phyloP scores from a whole-genome alignment of 1,140 invertebrate genomes.

The Nautilus pompilius region DNA sequence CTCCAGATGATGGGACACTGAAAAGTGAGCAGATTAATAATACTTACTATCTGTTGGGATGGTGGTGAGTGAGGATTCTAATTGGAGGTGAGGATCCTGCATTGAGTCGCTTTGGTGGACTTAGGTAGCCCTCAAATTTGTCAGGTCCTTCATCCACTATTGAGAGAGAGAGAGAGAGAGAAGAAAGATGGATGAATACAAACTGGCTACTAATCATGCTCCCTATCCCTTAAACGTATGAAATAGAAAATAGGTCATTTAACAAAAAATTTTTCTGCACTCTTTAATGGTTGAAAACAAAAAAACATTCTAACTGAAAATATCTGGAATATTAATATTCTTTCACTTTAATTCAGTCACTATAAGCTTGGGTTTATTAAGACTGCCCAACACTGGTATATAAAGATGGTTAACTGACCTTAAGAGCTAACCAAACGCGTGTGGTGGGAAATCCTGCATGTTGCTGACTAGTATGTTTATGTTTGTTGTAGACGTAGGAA shows the following conservation, averaged over 20 bases:
- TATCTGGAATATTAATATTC: too few relatives aligned
- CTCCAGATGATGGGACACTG: slow-evolving; percentile 40
- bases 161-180: background rate
- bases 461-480: background rate
- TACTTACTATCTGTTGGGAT: slow-evolving; percentile 16
- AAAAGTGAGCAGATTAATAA: slow-evolving; percentile 6
- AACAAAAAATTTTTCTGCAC: too few relatives aligned
- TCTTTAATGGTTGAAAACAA: too few relatives aligned
- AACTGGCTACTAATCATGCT: too few relatives aligned
- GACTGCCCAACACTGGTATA: too few relatives aligned
- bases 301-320: too few relatives aligned
- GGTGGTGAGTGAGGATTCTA: slow-evolving; percentile 27
- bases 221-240: too few relatives aligned
- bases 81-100: slow-evolving; percentile 42
- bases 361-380: too few relatives aligned
- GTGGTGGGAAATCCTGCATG: background rate
- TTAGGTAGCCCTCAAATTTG: slow-evolving; percentile 37
- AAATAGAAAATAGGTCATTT: too few relatives aligned
- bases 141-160: slow-evolving; percentile 12
- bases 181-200: background rate
- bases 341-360: too few relatives aligned
- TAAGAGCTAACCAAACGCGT: background rate
- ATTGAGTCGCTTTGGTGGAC: slow-evolving; percentile 44
- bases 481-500: background rate
- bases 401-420: background rate